phyloP scores from a whole-genome alignment of 2,888 invertebrate species.

The Andrena fulva region DNA sequence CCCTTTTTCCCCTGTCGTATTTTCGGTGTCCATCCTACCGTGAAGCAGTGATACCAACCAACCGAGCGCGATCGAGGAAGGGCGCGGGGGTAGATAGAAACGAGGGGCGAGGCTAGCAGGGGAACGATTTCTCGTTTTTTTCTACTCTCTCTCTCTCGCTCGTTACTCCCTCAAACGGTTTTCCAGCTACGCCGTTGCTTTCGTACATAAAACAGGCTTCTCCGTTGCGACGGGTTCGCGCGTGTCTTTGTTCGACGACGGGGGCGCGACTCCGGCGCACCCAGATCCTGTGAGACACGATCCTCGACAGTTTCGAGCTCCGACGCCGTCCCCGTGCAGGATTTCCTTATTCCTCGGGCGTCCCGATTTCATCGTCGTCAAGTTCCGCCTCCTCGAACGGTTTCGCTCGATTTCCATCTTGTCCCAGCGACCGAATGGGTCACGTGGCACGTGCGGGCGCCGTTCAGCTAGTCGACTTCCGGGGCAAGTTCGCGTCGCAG shows the following conservation, averaged over 20 bases:
- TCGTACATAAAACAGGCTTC: constrained; percentile 65
- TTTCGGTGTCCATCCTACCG: constrained; percentile 77
- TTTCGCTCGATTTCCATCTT: constrained; percentile 21
- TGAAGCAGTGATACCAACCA: constrained; percentile 80
- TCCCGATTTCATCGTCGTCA: constrained; percentile 21
- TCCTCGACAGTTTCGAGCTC: constrained; percentile 34
- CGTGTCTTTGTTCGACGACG: constrained; percentile 15
- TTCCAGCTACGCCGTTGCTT: constrained; percentile 70
- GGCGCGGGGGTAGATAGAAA: constrained; percentile 29
- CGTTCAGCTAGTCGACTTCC: not conserved
- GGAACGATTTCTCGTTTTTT: constrained; percentile 37
- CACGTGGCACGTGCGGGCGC: constrained; percentile 1
- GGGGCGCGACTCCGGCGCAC: not conserved
- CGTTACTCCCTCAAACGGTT: constrained; percentile 72
- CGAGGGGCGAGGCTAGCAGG: constrained; percentile 39
- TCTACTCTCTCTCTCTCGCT: constrained; percentile 21
- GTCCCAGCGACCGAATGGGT: constrained; percentile 14
- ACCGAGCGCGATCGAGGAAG: constrained; percentile 65
- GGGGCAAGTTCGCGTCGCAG: not conserved
- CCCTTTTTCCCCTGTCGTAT: constrained; percentile 71
- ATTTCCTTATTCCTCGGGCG: constrained; percentile 12
- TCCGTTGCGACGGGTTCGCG: constrained; percentile 51
- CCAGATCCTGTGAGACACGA: constrained; percentile 29
- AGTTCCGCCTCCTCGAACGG: not conserved
- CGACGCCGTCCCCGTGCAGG: not conserved